phyloP scores from a whole-genome alignment of 2,797 vertebrate species.

The Artibeus jamaicensis region DNA sequence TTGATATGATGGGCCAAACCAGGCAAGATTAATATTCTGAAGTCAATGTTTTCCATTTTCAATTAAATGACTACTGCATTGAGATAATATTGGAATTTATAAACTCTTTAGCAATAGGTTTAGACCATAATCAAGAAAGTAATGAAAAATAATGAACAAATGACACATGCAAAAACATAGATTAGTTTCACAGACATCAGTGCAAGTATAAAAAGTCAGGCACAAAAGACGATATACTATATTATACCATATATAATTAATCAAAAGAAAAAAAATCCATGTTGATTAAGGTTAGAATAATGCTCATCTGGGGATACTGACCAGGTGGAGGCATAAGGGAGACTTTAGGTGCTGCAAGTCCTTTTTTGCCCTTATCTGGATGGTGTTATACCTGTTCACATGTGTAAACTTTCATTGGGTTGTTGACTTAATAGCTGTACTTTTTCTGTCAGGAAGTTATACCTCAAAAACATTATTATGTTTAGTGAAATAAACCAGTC shows the following conservation, averaged over 20 bases:
- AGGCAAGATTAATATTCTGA: not conserved
- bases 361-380: not conserved
- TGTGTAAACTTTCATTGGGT: not conserved
- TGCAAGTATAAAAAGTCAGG: not conserved
- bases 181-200: constrained; percentile 4
- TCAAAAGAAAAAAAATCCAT: not conserved
- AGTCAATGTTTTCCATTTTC: not conserved
- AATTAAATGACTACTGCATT: not conserved
- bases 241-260: not conserved
- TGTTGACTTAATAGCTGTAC: not conserved
- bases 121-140: not conserved
- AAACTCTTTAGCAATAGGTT: not conserved
- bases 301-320: not conserved
- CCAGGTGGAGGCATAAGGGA: not conserved
- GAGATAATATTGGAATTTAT: not conserved
- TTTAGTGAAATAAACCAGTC: too few species aligned
- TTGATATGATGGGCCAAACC: not conserved
- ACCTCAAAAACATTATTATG: not conserved
- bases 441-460: not conserved
- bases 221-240: not conserved
- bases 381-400: not conserved
- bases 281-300: not conserved
- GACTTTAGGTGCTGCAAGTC: not conserved
- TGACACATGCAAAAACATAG: not conserved
- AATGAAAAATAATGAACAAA: not conserved